A percentile compares a stretch with the other conserved stretches of the same genome.
Evolutionary conservation across 2,888 invertebrate species (phyloP).

Genomic region (Habroteleia sp.): DNA sequence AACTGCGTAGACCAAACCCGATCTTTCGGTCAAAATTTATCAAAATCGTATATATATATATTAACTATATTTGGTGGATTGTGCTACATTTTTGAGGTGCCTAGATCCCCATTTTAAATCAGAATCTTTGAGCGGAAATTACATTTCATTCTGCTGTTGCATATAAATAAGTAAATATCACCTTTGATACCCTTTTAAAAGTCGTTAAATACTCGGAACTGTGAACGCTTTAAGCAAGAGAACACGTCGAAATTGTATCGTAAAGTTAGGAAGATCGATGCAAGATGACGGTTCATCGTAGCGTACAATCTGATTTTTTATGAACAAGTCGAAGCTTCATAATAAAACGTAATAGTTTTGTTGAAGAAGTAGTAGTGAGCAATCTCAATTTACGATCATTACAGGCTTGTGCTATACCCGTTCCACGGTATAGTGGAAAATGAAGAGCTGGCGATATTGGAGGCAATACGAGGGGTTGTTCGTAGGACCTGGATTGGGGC

Average conservation of each 20-base stretch:
- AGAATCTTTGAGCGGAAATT: too few species aligned
- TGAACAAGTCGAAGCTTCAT: conserved; percentile 36
- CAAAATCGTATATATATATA: too few species aligned
- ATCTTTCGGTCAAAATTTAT: too few species aligned
- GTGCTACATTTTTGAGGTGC: too few species aligned
- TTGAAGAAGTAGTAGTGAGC: conserved; percentile 36
- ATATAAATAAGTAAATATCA: too few species aligned
- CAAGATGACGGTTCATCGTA: conserved; percentile 33
- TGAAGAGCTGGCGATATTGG: conserved; percentile 49
- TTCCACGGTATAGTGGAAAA: conserved; percentile 23
- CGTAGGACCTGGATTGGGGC: conserved; percentile 15
- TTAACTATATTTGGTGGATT: too few species aligned
- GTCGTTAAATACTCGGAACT: not conserved
- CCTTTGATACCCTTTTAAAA: conserved; percentile 2
- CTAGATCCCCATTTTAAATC: too few species aligned
- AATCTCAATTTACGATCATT: conserved; percentile 63
- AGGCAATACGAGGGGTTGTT: conserved; percentile 54
- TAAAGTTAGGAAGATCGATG: conserved; percentile 26
- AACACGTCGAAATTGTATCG: conserved; percentile 11
- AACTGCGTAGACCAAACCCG: too few species aligned
- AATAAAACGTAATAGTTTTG: conserved; percentile 52
- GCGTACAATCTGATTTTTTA: conserved; percentile 43
- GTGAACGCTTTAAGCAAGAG: conserved; percentile 1
- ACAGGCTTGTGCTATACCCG: conserved; percentile 28
- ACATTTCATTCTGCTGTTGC: too few species aligned